Evolutionary conservation across 2,797 vertebrate species (phyloP).

Genomic region (Glyptemys insculpta): DNA sequence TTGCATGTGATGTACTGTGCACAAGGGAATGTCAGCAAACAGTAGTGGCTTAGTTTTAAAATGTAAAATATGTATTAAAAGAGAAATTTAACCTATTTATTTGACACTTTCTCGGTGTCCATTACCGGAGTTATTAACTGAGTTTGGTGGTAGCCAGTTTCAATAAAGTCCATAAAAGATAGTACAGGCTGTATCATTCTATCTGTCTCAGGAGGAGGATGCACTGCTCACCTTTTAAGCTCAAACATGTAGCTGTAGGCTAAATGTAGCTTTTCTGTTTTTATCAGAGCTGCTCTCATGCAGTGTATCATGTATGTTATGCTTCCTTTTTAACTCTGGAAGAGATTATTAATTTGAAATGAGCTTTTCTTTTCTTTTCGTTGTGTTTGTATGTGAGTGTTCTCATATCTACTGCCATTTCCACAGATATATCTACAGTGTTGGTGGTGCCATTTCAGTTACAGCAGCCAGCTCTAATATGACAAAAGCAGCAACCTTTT

Average conservation of each 20-base stretch:
- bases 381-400: not conserved
- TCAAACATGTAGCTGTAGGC: not conserved
- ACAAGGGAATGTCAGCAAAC: not conserved
- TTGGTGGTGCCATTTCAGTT: slow-evolving; percentile 27
- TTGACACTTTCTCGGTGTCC: rapidly evolving
- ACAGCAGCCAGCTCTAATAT: slow-evolving; percentile 17
- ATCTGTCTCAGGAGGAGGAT: not conserved
- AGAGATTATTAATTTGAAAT: slow-evolving; percentile 30
- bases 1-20: not conserved
- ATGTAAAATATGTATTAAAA: not conserved
- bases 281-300: not conserved
- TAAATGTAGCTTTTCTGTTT: slow-evolving; percentile 33
- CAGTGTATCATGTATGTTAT: not conserved
- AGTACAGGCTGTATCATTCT: not conserved
- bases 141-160: not conserved
- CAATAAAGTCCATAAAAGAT: not conserved
- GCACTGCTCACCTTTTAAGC: not conserved
- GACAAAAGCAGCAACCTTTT: slow-evolving; percentile 51
- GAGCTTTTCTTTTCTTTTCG: not conserved
- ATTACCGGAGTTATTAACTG: not conserved
- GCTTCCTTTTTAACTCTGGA: not conserved
- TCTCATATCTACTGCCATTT: not conserved
- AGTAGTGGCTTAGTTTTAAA: not conserved
- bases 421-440: not conserved
- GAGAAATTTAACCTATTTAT: slow-evolving; percentile 1